Conservation (phyloP, 2,888 invertebrate genomes). For the Pterostichus madidus region DNA sequence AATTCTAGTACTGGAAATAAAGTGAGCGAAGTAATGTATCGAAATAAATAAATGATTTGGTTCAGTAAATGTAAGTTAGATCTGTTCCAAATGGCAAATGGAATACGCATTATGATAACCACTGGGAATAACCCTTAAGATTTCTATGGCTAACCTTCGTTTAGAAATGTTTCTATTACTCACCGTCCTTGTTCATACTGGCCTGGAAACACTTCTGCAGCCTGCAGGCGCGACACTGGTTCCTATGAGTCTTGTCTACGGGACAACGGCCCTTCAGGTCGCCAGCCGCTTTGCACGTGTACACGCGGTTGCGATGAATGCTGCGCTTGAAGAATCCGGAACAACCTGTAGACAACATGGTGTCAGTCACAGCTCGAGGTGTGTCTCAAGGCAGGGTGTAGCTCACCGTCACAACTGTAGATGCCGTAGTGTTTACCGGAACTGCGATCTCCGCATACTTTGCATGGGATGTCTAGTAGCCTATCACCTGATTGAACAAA, state of each 20-base stretch:
- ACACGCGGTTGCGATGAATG: constrained; percentile 96
- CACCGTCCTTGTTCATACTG: constrained; percentile 99
- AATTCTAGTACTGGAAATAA: too few species aligned
- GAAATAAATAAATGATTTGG: too few species aligned
- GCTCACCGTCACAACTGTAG: constrained; percentile 98
- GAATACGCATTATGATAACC: too few species aligned
- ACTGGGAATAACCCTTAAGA: too few species aligned
- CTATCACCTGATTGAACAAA: constrained; percentile 87
- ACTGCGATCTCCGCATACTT: constrained; percentile 98
- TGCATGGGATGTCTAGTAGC: constrained; percentile 98
- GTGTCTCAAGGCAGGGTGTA: too few species aligned
- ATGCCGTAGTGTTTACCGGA: constrained; percentile 99
- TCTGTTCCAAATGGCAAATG: too few species aligned
- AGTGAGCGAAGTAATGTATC: too few species aligned
- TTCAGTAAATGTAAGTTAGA: too few species aligned
- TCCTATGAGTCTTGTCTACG: constrained; percentile 97
- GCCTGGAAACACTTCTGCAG: constrained; percentile 97
- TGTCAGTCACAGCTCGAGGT: background rate
- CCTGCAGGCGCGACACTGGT: constrained; percentile 97
- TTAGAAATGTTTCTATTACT: constrained; percentile 75
- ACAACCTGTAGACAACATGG: constrained; percentile 83
- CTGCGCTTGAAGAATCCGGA: constrained; percentile 98
- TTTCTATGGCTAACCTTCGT: too few species aligned
- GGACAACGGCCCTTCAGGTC: constrained; percentile 95
- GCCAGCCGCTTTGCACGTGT: constrained; percentile 97